Evolutionary conservation across 2,113 vertebrate genomes (phyloP), one percentile per base, ranked within the genome.

Genomic region (Xiphorhynchus elegans): DNA sequence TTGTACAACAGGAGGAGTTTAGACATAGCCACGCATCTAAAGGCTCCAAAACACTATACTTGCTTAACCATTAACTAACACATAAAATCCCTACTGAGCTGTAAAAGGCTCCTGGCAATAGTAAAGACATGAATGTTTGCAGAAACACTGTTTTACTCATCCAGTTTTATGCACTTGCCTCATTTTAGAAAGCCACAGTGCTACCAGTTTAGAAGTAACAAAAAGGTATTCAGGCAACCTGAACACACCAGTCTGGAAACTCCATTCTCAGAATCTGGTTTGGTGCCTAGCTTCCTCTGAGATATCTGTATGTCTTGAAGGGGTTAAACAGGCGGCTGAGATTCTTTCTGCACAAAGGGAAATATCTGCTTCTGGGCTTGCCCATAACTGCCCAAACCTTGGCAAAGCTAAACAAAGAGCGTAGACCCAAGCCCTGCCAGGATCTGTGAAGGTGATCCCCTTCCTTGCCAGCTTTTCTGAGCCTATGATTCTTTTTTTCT

Each of bases 401-500:
- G 64, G 84, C 91, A 91, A n/a, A 77, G 17, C 46, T 77, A 25
- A 83, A 80, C 31, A 90, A 68, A 91, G 55, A 84, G 42, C 50
- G n/a, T 0, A 88, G 76, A 64, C 31, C 14, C 11, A 39, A 85
- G 29, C 42, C 25, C 55, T 90, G 76, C 63, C 75, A 90, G 63
- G 44, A 90, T 84, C 40, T 90, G 53, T 4, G 1, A 66, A 94
- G 80, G n/a, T 25, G 13, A 92, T 72, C 8, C 17, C 17, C 44
- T 82, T 87, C 62, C 70, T 72, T 90, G 88, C 74, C 90, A 93
- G 84, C 11, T 39, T 93, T 93, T 72, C 66, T 82, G 33, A 60
- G n/a, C 62, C 33, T 56, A 40, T 1, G 3, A 59, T 42, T 44
- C 7, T 47, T 73, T 73, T 72, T 72, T 6, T 9, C 24, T 66